Conservation (phyloP, 2,113 vertebrate species). For the Dendrocopos noguchii region DNA sequence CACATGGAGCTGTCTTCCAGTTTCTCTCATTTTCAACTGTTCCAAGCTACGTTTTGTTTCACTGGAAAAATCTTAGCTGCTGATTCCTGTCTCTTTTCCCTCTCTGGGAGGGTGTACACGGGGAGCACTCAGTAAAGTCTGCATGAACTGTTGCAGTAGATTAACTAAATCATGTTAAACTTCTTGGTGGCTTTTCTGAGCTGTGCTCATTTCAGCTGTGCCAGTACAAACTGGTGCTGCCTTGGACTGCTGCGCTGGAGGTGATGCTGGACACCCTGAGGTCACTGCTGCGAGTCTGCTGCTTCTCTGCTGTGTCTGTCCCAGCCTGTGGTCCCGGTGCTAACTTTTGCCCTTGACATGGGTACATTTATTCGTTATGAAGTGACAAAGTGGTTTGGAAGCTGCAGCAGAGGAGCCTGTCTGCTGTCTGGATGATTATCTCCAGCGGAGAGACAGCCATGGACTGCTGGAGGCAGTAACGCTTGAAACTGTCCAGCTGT, state of each 20-base stretch:
- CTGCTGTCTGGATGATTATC: background rate
- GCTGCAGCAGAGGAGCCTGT: background rate
- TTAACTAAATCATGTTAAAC: background rate
- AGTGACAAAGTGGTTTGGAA: background rate
- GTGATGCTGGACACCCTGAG: rapidly evolving
- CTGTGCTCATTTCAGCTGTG: background rate
- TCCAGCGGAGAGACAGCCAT: rapidly evolving
- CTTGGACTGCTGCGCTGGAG: rapidly evolving
- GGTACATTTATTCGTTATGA: background rate
- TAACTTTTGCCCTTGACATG: background rate
- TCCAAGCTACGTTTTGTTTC: background rate
- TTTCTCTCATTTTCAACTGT: background rate
- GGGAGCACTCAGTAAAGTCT: background rate
- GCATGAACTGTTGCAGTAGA: background rate
- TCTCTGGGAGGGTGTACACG: background rate
- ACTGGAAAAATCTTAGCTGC: background rate
- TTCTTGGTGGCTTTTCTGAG: background rate
- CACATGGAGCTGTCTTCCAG: background rate
- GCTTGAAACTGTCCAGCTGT: background rate
- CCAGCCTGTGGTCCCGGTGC: background rate
- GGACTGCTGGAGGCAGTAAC: background rate
- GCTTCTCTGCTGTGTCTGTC: rapidly evolving
- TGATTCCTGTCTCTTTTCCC: background rate
- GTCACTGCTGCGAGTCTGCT: rapidly evolving
- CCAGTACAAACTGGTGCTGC: rapidly evolving